Base-by-base conservation (phyloP, 2,888 invertebrate species). In the Isotomurus palustris region DNA sequence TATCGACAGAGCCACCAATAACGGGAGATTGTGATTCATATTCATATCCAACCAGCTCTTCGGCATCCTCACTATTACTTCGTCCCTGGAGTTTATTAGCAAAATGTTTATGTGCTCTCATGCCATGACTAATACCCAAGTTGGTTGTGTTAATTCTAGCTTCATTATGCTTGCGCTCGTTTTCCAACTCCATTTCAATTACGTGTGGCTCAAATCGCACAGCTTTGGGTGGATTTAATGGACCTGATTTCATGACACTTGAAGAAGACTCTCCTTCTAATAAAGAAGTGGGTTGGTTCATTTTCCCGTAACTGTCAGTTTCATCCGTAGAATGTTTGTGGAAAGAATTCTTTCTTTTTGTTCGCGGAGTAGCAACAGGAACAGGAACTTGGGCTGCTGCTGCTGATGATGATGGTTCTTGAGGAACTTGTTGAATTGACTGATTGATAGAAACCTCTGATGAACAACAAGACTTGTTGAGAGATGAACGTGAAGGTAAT, bases 131-230 rank as follows among this genome's bases (percentile, higher is more conserved):
- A n/a, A n/a, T n/a, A n/a, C n/a, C n/a, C n/a, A n/a, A n/a, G n/a
- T n/a, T n/a, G n/a, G n/a, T n/a, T n/a, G n/a, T n/a, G 21, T 24
- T 52, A 45, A 44, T 22, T 52, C 35, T 35, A 40, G 41, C 44
- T 43, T 53, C 22, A 53, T 57, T 53, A 50, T 60, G 60, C 50
- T 57, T 63, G 25, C 63, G 60, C 40, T 63, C 57, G 43, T 63
- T 58, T 47, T 64, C 60, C 47, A 59, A 53, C n/a, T 59, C 59
- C 64, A 64, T 60, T 55, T 58, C 60, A 21, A 64, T 64, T 19
- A 64, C 41, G 19, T 60, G 60, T 5, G 60, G 60, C 56, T 64
- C 64, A 41, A 64, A 64, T 6, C 64, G 27, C 4, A 64, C 64
- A 14, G 64, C 64, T 58, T 64, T 64, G 10, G 47, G 48, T 8